Evolutionary conservation across 2,888 invertebrate species (phyloP).

Genomic region (Rhimphoctona megacephalus): DNA sequence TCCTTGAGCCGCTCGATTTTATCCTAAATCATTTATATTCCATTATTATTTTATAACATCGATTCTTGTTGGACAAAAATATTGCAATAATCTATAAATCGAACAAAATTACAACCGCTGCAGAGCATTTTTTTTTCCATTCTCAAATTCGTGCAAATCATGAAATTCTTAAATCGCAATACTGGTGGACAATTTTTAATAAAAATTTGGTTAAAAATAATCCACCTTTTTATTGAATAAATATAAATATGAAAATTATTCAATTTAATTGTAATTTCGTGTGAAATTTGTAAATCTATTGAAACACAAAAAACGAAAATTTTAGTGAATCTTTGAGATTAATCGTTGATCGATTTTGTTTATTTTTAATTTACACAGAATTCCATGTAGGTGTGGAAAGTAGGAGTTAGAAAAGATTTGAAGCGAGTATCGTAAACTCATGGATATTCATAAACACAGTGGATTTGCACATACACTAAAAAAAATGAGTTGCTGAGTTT

Average conservation of each 20-base stretch:
- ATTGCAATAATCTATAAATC: not conserved
- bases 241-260: not conserved
- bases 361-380: not conserved
- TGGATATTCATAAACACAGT: slow-evolving; percentile 18
- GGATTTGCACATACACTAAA: slow-evolving; percentile 17
- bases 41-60: not conserved
- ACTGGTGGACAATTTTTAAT: not conserved
- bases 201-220: not conserved
- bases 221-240: no score
- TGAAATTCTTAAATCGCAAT: no score
- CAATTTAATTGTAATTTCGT: not conserved
- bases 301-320: not conserved
- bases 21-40: not conserved
- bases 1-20: not conserved
- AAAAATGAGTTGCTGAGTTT: slow-evolving; percentile 9
- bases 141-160: not conserved
- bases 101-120: not conserved
- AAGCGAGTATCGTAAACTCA: slow-evolving; percentile 18
- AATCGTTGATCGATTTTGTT: not conserved
- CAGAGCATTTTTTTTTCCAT: not conserved
- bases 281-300: not conserved
- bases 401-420: slow-evolving; percentile 6
- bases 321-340: not conserved
- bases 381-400: not conserved
- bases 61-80: not conserved